A percentile compares a stretch with the other conserved stretches of the same genome.
These are phyloP conservation scores for Diaperis boleti DNA, from an alignment of 2,888 invertebrate species.

Conservation along the genomic window DNA sequence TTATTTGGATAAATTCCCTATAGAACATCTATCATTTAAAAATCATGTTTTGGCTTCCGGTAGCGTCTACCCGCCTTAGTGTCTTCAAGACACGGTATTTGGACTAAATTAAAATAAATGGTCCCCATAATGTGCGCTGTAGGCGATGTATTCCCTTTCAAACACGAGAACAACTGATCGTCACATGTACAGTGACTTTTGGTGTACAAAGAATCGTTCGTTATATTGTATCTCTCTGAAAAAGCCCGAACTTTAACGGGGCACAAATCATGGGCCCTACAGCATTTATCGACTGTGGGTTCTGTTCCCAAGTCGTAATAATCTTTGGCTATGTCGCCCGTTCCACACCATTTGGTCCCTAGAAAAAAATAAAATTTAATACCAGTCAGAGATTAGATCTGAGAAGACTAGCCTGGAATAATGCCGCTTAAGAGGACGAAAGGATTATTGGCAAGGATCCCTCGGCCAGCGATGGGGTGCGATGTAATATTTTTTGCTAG, in stretches of 20 bases:
- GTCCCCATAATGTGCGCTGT: constrained; percentile 83
- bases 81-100: constrained; percentile 80
- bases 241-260: constrained; percentile 83
- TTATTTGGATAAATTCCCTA: constrained; percentile 7
- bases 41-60: constrained; percentile 66
- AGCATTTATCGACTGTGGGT: constrained; percentile 82
- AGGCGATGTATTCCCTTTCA: constrained; percentile 75
- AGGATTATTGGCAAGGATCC: constrained; percentile 74
- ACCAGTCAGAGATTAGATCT: no score
- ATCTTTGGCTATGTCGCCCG: constrained; percentile 86
- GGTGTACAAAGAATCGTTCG: constrained; percentile 86
- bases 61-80: constrained; percentile 65
- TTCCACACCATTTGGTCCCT: constrained; percentile 95
- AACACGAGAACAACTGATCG: constrained; percentile 83
- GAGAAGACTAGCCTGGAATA: constrained; percentile 1
- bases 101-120: constrained; percentile 87
- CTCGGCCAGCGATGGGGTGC: constrained; percentile 55
- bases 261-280: constrained; percentile 91
- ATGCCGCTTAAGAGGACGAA: constrained; percentile 75
- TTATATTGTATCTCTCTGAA: constrained; percentile 81
- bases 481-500: constrained; percentile 35
- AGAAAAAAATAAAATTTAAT: constrained; percentile 49
- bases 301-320: constrained; percentile 88
- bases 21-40: constrained; percentile 10
- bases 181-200: constrained; percentile 93